These are phyloP conservation scores for Melangyna quadrimaculata DNA, from an alignment of 2,888 invertebrate species.

Conservation along the genomic window DNA sequence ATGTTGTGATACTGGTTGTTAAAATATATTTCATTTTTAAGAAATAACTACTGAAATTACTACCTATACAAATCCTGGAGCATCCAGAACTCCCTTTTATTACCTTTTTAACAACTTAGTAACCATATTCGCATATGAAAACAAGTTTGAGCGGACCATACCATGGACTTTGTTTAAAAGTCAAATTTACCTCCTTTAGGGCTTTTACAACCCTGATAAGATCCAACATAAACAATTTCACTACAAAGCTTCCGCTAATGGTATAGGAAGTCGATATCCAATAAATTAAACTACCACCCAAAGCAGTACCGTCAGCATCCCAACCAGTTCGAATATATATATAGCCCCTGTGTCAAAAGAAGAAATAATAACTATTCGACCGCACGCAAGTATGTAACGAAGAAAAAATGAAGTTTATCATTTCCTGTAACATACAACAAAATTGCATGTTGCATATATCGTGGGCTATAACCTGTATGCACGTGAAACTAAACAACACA, in stretches of 20 bases:
- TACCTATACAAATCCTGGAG: too few species aligned
- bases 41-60: too few species aligned
- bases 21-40: too few species aligned
- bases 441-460: slow-evolving; percentile 44
- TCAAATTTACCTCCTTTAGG: not conserved
- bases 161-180: not conserved
- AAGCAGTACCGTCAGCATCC: slow-evolving; percentile 16
- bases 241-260: slow-evolving; percentile 18
- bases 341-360: slow-evolving; percentile 24
- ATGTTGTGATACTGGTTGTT: too few species aligned
- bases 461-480: slow-evolving; percentile 32
- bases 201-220: slow-evolving; percentile 8
- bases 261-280: slow-evolving; percentile 39
- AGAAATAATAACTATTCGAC: slow-evolving; percentile 26
- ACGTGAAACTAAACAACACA: slow-evolving; percentile 12
- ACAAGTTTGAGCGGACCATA: too few species aligned
- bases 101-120: not conserved
- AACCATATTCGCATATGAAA: too few species aligned
- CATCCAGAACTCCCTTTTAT: too few species aligned
- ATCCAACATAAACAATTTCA: not conserved
- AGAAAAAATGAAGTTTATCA: slow-evolving; percentile 30
- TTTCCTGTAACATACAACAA: slow-evolving; percentile 48
- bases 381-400: slow-evolving; percentile 46
- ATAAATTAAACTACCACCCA: slow-evolving; percentile 42
- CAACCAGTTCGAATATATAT: slow-evolving; percentile 54